phyloP scores from a whole-genome alignment of 2,113 vertebrate species.

The Apaloderma vittatum region DNA sequence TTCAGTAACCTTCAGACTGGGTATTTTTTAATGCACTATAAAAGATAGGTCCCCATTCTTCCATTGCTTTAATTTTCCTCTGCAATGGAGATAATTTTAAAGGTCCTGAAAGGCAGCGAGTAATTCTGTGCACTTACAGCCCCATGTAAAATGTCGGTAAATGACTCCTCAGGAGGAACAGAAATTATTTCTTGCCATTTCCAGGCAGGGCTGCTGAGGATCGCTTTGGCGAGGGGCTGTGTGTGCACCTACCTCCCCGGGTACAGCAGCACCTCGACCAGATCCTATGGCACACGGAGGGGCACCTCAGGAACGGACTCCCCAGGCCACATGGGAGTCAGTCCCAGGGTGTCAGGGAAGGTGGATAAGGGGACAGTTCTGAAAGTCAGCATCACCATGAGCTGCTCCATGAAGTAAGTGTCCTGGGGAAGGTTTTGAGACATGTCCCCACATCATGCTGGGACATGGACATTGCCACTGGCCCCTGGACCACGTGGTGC shows the following conservation, averaged over 20 bases:
- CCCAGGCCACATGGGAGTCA: rapidly evolving
- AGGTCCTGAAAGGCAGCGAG: slow-evolving; percentile 53
- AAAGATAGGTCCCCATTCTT: slow-evolving; percentile 48
- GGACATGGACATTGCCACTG: rapidly evolving
- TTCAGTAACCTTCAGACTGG: slow-evolving; percentile 62
- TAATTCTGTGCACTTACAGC: slow-evolving; percentile 42
- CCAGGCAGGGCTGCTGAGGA: neutral
- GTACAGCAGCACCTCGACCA: rapidly evolving
- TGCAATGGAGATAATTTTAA: slow-evolving; percentile 44
- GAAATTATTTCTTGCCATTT: slow-evolving; percentile 3
- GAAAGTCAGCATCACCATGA: neutral
- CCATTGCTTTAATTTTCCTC: slow-evolving; percentile 56
- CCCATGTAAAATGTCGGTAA: slow-evolving; percentile 28
- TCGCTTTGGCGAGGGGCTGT: neutral
- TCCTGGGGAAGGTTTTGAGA: neutral
- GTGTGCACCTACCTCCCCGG: neutral
- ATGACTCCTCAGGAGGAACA: slow-evolving; percentile 32
- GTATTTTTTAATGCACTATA: slow-evolving; percentile 37
- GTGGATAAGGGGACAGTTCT: rapidly evolving
- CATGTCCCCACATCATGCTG: rapidly evolving
- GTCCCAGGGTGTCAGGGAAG: neutral
- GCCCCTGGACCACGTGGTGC: neutral
- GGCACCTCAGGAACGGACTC: neutral
- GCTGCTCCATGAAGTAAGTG: neutral
- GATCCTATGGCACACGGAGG: rapidly evolving